Evolutionary conservation across 1,140 invertebrate species (phyloP), one percentile per base, ranked within the genome.

Genomic region (Magallana angulata): DNA sequence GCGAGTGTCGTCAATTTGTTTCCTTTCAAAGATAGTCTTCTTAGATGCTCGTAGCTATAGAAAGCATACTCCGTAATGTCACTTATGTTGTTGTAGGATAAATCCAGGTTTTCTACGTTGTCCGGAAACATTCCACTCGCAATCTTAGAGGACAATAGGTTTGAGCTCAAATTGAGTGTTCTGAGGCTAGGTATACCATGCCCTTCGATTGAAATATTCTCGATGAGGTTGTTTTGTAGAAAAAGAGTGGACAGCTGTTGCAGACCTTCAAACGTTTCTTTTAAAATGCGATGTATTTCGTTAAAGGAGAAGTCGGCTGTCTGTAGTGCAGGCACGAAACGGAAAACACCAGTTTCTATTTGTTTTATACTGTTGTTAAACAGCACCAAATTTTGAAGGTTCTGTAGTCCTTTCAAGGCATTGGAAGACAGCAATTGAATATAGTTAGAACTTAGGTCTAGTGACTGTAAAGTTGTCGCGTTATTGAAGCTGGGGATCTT

Each of bases 1-100:
- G 84, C 68, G 8, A 93, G 80, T 4, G 89, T 82, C 16, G 85
- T 90, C 24, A 93, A 84, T 7, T 88, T 86, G 84, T 93, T 93
- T 83, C 83, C 68, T 48, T 83, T 85, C 6, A 93, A 68, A 71
- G 90, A 87, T 1, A 93, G 91, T 14, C n/a, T 71, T 36, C 64
- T 82, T 1, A 93, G 56, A 18, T 71, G 83, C 18, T 64, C 36
- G 16, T 90, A 60, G 18, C 89, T 90, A 68, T 86, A 89, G 87
- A 93, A 92, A 1, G 92, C 88, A 64, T 86, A 86, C 36, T 80
- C 71, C 14, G 85, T 86, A 11, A 93, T 87, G 9, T 83, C 60
- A 7, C n/a, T 86, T 11, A 92, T 89, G 1, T 84, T 30, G 60
- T 92, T 92, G 14, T 85, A 64, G 24, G 82, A 81, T 9, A 92